phyloP scores from a whole-genome alignment of 2,888 invertebrate genomes.

The Omphaloscelis lunosa region DNA sequence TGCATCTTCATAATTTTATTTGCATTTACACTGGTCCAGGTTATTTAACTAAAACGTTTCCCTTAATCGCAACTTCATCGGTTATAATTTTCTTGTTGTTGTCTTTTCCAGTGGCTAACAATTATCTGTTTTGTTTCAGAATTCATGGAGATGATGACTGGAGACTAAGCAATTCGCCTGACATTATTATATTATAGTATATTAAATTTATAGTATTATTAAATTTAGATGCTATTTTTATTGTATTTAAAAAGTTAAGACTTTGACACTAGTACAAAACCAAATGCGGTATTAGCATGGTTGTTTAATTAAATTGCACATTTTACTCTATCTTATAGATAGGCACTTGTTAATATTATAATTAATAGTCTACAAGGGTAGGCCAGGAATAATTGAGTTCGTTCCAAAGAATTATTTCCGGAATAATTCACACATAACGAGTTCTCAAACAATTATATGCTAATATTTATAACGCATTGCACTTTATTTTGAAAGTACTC shows the following conservation, averaged over 20 bases:
- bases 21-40: conserved; percentile 6
- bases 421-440: conserved; percentile 85
- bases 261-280: conserved; percentile 86
- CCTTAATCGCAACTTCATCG: background rate
- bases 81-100: background rate
- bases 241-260: conserved; percentile 79
- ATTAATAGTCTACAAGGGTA: conserved; percentile 70
- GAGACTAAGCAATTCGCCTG: conserved; percentile 91
- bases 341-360: conserved; percentile 74
- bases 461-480: conserved; percentile 87
- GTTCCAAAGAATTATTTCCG: conserved; percentile 86
- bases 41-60: background rate
- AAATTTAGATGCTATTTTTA: conserved; percentile 81
- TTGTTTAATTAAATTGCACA: conserved; percentile 72
- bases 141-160: conserved; percentile 99
- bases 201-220: conserved; percentile 82
- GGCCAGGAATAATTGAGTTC: conserved; percentile 72
- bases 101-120: conserved; percentile 2
- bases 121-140: conserved; percentile 90
- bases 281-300: conserved; percentile 88
- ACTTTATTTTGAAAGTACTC: conserved; percentile 58
- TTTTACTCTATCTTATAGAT: conserved; percentile 87
- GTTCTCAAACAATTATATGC: conserved; percentile 77
- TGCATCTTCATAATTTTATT: background rate
- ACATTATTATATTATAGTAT: conserved; percentile 73